Base-by-base conservation (phyloP, 2,797 vertebrate genomes). In the Corythornis leucogaster region DNA sequence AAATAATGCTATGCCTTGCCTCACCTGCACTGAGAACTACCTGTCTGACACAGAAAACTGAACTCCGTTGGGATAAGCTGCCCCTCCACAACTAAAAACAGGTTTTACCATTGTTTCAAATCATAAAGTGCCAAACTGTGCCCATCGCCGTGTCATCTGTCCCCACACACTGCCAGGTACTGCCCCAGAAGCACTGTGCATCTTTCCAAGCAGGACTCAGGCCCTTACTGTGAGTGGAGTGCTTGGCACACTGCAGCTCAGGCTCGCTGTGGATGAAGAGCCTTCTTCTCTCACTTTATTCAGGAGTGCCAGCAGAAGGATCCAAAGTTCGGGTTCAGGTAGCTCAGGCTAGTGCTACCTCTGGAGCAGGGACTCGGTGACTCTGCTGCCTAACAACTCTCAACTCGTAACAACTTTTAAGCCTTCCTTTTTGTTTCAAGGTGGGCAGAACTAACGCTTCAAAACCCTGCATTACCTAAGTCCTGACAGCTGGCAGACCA, bases 1-100 rank as follows among this genome's bases (percentile, higher is more conserved):
- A 33, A 46, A 83, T 87, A 31, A 24, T 1, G 5, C 18, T 57
- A 10, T 21, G 16, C 75, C 85, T 70, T 78, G 51, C 35, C 87
- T 51, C 14, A 24, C 17, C 25, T 30, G 6, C 0, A 0, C 0
- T 71, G 55, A 59, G 33, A 81, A 67, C 21, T 24, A 79, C 8
- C 14, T 5, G 8, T 28, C 10, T 92, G 38, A 46, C 55, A 73
- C 10, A 58, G 46, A 31, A 69, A 89, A 26, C 53, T 22, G 42
- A 83, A 55, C 3, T 3, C 20, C 1, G 2, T 5, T 46, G 38
- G 66, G 43, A 35, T 48, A 40, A 80, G 54, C 15, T 68, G 81
- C 16, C 9, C 45, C 25, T 5, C 46, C 20, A 9, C 48, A 74
- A 22, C 58, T 67, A 87, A 46, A 38, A 64, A 35, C 4, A 11